phyloP scores from a whole-genome alignment of 2,113 vertebrate genomes.

The Picathartes gymnocephalus region DNA sequence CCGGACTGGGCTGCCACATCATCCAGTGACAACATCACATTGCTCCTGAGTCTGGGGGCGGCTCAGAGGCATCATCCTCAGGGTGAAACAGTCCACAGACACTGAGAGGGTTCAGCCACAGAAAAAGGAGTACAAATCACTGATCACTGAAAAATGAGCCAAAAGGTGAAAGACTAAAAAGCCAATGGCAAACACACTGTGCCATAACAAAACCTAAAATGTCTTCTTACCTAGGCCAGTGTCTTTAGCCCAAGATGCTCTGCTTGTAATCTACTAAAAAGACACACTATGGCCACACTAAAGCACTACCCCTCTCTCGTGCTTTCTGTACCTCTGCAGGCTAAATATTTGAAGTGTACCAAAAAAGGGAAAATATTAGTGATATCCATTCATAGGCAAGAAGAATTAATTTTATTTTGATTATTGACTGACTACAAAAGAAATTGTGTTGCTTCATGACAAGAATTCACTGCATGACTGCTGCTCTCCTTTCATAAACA shows the following conservation, averaged over 20 bases:
- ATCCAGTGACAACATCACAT: accelerated
- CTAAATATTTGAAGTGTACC: neutral
- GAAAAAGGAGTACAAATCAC: neutral
- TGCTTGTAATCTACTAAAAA: neutral
- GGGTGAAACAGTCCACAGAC: neutral
- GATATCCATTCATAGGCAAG: too few species aligned
- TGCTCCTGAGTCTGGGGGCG: neutral
- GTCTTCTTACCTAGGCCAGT: neutral
- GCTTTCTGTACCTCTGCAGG: neutral
- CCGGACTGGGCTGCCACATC: neutral
- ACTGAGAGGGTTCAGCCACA: neutral
- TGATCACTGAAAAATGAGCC: too few species aligned
- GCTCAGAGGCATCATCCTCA: neutral
- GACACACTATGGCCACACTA: neutral
- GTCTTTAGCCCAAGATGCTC: neutral
- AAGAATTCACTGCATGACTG: neutral
- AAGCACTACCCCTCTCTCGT: neutral
- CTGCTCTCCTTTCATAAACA: neutral
- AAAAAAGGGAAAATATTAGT: neutral
- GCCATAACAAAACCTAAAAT: neutral
- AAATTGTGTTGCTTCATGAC: neutral
- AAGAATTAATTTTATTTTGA: neutral
- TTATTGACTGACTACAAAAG: neutral
- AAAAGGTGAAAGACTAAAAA: neutral
- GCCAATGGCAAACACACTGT: neutral